Percentiles rank a stretch among this genome's conserved stretches.
Conservation (phyloP, 2,113 vertebrate genomes). For the Cochlearius cochlearius region DNA sequence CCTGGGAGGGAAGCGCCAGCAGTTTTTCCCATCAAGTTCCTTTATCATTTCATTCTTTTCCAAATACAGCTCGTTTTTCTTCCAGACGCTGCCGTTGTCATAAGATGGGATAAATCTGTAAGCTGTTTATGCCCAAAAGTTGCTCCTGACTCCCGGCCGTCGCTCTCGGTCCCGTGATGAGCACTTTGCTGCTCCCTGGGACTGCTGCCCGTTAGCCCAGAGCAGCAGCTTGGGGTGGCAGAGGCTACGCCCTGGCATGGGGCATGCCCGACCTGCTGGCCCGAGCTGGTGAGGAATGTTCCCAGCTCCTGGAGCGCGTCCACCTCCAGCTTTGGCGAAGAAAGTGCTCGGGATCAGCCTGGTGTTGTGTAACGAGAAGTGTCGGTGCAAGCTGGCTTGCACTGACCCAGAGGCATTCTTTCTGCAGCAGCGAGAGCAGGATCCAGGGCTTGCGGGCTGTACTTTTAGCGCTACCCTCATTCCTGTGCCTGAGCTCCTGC, state of each 20-base stretch:
- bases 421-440: neutral
- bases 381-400: neutral
- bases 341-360: neutral
- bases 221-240: neutral
- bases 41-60: neutral
- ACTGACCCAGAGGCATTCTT: neutral
- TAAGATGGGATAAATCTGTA: neutral
- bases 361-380: neutral
- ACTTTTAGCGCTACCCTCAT: neutral
- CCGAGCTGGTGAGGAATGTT: neutral
- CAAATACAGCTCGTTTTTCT: neutral
- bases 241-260: neutral
- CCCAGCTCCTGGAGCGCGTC: neutral
- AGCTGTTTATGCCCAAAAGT: too few relatives aligned
- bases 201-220: accelerated
- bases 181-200: neutral
- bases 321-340: neutral
- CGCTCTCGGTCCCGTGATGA: accelerated
- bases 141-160: neutral
- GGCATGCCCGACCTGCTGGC: neutral
- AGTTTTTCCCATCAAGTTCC: neutral
- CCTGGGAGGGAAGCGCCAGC: neutral
- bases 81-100: neutral
- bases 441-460: neutral
- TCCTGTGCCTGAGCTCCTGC: neutral